A percentile compares a stretch with the other conserved stretches of the same genome.
phyloP scores from a whole-genome alignment of 92 coral and sea anemone genomes.

The Heliopora coerulea region DNA sequence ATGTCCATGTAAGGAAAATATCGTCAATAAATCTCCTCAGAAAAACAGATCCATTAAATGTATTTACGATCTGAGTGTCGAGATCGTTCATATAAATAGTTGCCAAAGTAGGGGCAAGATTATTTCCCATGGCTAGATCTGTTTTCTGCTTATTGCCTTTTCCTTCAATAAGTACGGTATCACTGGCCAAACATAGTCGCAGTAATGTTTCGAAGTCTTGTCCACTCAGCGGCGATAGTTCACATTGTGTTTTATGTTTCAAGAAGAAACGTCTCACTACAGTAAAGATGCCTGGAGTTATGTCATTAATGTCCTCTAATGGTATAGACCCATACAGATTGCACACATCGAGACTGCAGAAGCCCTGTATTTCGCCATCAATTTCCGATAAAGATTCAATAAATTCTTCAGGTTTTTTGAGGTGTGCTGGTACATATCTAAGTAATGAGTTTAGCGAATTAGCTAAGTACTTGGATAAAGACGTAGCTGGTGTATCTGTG shows the following conservation, averaged over 20 bases:
- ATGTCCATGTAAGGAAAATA: slow-evolving; percentile 2
- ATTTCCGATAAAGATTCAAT: slow-evolving; percentile 36
- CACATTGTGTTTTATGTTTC: slow-evolving; percentile 25
- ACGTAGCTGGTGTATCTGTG: slow-evolving; percentile 55
- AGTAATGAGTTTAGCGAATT: no score
- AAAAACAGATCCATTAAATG: neutral
- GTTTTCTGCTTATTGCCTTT: slow-evolving; percentile 46
- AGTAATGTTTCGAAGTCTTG: slow-evolving; percentile 29
- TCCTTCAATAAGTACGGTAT: slow-evolving; percentile 41
- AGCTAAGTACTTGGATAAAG: slow-evolving; percentile 52
- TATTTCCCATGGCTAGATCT: slow-evolving; percentile 48
- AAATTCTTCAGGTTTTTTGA: slow-evolving; percentile 47
- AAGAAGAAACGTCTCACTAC: slow-evolving; percentile 34
- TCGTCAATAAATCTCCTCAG: slow-evolving; percentile 28
- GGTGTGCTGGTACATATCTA: no score
- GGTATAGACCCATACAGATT: slow-evolving; percentile 58
- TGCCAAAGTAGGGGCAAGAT: slow-evolving; percentile 37
- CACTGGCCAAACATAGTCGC: slow-evolving; percentile 40
- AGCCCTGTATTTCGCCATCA: slow-evolving; percentile 32
- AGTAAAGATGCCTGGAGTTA: slow-evolving; percentile 44
- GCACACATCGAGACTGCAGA: slow-evolving; percentile 50
- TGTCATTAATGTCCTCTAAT: slow-evolving; percentile 37
- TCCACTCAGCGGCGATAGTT: slow-evolving; percentile 21
- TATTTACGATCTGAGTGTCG: neutral
- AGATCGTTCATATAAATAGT: slow-evolving; percentile 26